Conservation (phyloP, 1,140 invertebrate genomes). For the Venturia canescens region DNA sequence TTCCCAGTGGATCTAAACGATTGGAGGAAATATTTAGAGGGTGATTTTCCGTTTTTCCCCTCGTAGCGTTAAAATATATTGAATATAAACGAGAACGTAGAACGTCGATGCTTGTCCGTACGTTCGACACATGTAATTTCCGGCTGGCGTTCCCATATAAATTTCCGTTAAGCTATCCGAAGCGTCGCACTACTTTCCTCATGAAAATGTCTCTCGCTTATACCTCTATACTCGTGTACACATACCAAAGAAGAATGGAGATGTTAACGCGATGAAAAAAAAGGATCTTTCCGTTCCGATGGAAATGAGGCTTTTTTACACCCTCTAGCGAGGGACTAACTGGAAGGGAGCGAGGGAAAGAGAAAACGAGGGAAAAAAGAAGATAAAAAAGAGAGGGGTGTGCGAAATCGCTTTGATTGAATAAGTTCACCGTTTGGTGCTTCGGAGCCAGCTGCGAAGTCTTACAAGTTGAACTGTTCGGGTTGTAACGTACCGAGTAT, state of each 20-base stretch:
- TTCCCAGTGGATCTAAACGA: no score
- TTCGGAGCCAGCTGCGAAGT: slow-evolving; percentile 53
- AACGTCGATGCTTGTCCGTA: slow-evolving; percentile 21
- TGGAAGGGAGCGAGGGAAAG: not conserved
- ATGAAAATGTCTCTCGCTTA: not conserved
- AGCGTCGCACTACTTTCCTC: not conserved
- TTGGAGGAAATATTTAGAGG: not conserved
- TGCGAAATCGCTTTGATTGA: slow-evolving; percentile 19
- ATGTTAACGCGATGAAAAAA: slow-evolving; percentile 2
- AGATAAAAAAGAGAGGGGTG: not conserved
- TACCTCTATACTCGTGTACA: not conserved
- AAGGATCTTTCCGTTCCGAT: slow-evolving; percentile 13
- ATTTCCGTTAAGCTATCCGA: slow-evolving; percentile 1
- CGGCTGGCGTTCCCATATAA: slow-evolving; percentile 22
- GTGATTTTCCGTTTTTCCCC: not conserved
- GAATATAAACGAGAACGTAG: slow-evolving; percentile 20
- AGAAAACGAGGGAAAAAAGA: not conserved
- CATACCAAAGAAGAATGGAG: not conserved
- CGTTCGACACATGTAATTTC: slow-evolving; percentile 28
- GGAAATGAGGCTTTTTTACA: slow-evolving; percentile 25
- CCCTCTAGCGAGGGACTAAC: not conserved
- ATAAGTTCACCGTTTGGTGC: slow-evolving; percentile 39
- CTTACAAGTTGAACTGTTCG: slow-evolving; percentile 56
- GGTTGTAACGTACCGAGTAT: slow-evolving; percentile 48
- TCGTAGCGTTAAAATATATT: slow-evolving; percentile 1